phyloP scores from a whole-genome alignment of 2,888 invertebrate genomes.

The Morpho deidamia region DNA sequence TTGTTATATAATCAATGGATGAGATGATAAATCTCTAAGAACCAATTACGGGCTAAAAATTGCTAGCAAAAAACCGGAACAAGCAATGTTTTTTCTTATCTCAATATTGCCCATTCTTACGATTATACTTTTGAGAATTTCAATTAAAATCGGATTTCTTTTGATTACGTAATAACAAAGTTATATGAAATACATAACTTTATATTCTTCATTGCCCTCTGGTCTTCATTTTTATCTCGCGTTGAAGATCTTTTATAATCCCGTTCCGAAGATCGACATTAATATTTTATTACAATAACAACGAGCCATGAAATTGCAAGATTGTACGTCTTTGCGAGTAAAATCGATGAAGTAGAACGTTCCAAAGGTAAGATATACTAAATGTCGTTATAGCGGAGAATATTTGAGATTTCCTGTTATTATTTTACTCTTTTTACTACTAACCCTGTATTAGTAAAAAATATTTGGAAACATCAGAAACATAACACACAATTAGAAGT shows the following conservation, averaged over 20 bases:
- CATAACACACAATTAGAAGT: no score
- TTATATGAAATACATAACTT: neutral
- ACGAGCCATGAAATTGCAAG: slow-evolving; percentile 9
- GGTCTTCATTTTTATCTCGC: slow-evolving; percentile 2
- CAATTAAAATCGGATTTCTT: no score
- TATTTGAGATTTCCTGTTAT: neutral
- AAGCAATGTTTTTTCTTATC: no score
- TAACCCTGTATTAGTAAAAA: no score
- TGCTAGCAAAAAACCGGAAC: no score
- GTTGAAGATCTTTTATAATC: slow-evolving; percentile 5
- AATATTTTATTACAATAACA: slow-evolving; percentile 16
- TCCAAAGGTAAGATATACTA: slow-evolving; percentile 2
- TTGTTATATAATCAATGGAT: no score
- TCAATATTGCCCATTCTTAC: no score
- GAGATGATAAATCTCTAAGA: no score
- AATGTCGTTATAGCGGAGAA: neutral
- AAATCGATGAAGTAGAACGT: slow-evolving; percentile 8
- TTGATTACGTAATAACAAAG: neutral
- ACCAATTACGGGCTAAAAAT: no score
- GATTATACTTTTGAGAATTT: no score
- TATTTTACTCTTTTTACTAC: no score
- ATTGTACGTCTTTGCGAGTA: neutral
- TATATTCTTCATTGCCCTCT: neutral
- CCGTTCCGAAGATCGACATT: slow-evolving; percentile 6
- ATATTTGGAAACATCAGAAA: no score